phyloP scores from a whole-genome alignment of 1,140 invertebrate genomes.

The Lutraria rhynchaena region DNA sequence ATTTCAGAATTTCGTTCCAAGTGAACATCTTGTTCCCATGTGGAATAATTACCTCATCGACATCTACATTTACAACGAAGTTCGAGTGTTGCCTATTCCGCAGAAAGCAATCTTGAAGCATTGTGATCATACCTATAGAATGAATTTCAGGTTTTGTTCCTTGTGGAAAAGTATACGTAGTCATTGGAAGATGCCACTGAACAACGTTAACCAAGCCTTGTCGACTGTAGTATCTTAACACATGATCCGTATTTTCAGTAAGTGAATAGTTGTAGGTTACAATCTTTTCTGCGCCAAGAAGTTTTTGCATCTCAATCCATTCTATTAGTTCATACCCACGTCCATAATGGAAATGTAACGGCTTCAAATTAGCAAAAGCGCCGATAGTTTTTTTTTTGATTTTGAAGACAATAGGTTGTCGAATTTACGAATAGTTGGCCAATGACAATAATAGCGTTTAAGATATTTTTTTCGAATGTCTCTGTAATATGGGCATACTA shows the following conservation, averaged over 20 bases:
- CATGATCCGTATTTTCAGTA: conserved; percentile 86
- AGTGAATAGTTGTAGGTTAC: conserved; percentile 96
- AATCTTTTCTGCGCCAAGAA: conserved; percentile 94
- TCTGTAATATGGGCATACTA: too few species aligned
- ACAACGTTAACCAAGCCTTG: conserved; percentile 88
- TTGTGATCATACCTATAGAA: conserved; percentile 63
- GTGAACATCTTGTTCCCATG: neutral
- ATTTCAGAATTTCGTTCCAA: conserved; percentile 15
- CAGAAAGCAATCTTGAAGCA: conserved; percentile 17
- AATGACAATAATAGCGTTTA: too few species aligned
- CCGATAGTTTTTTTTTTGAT: too few species aligned
- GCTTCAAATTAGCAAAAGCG: too few species aligned
- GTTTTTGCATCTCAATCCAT: conserved; percentile 94
- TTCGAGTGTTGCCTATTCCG: conserved; percentile 17
- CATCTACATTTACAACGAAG: conserved; percentile 39
- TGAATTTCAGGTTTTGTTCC: conserved; percentile 62
- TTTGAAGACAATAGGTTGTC: too few species aligned
- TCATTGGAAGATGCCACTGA: conserved; percentile 89
- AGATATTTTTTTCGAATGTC: too few species aligned
- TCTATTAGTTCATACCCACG: conserved; percentile 91
- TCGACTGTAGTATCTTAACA: conserved; percentile 88
- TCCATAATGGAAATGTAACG: conserved; percentile 95
- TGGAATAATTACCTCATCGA: conserved; percentile 42
- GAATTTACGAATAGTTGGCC: too few species aligned
- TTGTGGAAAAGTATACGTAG: conserved; percentile 74